phyloP scores from a whole-genome alignment of 2,113 vertebrate genomes.

The Morone saxatilis region DNA sequence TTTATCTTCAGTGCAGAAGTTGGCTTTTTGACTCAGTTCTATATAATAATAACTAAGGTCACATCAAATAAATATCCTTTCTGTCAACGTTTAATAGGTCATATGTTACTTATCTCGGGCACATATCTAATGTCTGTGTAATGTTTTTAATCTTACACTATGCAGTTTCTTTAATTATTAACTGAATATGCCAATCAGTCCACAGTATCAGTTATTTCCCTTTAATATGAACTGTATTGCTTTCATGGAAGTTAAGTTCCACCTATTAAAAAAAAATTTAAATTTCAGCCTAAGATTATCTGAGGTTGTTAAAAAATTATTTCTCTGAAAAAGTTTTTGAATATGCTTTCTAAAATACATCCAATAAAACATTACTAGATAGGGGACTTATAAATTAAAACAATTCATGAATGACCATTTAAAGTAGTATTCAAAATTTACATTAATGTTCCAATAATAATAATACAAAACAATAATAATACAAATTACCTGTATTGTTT shows the following conservation, averaged over 20 bases:
- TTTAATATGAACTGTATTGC: neutral
- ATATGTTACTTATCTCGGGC: neutral
- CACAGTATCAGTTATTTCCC: neutral
- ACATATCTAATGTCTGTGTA: neutral
- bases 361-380: neutral
- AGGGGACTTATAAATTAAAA: neutral
- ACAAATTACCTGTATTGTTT: neutral
- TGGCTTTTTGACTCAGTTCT: neutral
- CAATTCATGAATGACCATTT: neutral
- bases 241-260: neutral
- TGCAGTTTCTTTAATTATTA: slow-evolving; percentile 17
- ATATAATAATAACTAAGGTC: neutral
- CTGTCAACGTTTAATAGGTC: neutral
- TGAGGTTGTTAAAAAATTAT: neutral
- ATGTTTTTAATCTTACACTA: neutral
- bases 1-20: neutral
- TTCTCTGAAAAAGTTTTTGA: neutral
- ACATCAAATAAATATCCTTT: neutral
- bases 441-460: neutral
- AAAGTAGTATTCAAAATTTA: neutral
- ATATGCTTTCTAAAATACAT: neutral
- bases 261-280: neutral
- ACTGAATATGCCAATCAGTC: neutral
- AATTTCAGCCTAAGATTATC: neutral
- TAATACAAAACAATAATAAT: neutral